A percentile compares a stretch with the other conserved stretches of the same genome.
Conservation (phyloP, 2,113 vertebrate species). For the Gallinago undulata region DNA sequence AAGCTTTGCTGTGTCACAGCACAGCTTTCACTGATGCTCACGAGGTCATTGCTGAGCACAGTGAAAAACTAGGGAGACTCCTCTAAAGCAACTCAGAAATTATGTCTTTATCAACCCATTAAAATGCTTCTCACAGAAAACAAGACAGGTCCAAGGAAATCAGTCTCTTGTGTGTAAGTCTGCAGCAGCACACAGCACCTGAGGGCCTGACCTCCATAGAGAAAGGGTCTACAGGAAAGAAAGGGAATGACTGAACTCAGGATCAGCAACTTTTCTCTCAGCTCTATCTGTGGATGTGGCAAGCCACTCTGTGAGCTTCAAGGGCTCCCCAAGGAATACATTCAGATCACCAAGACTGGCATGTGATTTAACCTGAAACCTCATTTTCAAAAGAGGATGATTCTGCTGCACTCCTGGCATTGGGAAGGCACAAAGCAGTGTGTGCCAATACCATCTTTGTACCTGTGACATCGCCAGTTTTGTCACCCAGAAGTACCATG, state of each 20-base stretch:
- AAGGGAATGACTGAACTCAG: fast-evolving
- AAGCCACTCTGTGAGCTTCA: fast-evolving
- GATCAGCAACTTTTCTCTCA: neutral
- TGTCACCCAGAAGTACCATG: neutral
- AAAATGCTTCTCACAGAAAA: neutral
- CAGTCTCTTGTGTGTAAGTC: fast-evolving
- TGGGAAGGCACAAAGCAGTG: neutral
- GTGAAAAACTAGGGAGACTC: fast-evolving
- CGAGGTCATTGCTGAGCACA: neutral
- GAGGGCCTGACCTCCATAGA: neutral
- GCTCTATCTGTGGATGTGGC: neutral
- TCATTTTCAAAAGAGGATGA: fast-evolving
- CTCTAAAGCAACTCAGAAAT: neutral
- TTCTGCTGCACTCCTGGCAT: neutral
- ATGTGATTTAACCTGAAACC: neutral
- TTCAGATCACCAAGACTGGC: neutral
- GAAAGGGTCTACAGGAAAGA: neutral
- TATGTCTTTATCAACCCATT: neutral
- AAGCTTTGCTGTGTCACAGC: neutral
- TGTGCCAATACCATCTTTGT: fast-evolving
- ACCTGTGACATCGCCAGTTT: neutral
- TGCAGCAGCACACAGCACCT: neutral
- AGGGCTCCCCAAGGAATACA: neutral
- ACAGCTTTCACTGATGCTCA: neutral
- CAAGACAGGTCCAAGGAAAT: neutral